These are phyloP conservation scores for Labrus mixtus DNA, from an alignment of 2,113 vertebrate genomes.

Conservation along the genomic window DNA sequence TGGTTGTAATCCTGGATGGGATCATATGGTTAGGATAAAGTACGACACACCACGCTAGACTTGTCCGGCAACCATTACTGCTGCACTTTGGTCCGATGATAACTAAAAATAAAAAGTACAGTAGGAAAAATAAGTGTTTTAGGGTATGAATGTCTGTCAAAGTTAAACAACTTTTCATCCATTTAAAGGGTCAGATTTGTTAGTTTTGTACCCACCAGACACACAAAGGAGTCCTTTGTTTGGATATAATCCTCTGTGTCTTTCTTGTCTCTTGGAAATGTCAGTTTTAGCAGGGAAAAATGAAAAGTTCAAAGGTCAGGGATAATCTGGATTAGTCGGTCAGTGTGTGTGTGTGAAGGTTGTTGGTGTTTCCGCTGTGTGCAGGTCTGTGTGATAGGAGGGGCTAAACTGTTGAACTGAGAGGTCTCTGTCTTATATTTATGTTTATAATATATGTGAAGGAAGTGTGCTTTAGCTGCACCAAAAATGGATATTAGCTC, in stretches of 20 bases:
- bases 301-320: slow-evolving; percentile 1
- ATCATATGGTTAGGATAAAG: slow-evolving; percentile 57
- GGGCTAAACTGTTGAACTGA: background rate
- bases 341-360: slow-evolving; percentile 12
- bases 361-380: slow-evolving; percentile 4
- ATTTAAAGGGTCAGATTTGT: background rate
- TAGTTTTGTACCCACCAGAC: background rate
- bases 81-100: slow-evolving; percentile 1
- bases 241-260: background rate
- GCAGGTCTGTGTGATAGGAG: background rate
- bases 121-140: background rate
- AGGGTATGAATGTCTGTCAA: background rate
- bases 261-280: background rate
- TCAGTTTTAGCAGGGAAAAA: background rate
- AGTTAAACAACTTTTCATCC: too few relatives aligned
- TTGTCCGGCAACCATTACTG: slow-evolving; percentile 1
- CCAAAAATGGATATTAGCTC: background rate
- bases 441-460: background rate
- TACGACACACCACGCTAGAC: slow-evolving; percentile 24
- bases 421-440: background rate
- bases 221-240: background rate
- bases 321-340: slow-evolving; percentile 41
- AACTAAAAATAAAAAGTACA: slow-evolving; percentile 17
- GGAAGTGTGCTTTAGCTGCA: background rate
- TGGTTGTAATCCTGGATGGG: slow-evolving; percentile 47